Conservation (phyloP, 2,113 vertebrate genomes). For the Eleginops maclovinus region DNA sequence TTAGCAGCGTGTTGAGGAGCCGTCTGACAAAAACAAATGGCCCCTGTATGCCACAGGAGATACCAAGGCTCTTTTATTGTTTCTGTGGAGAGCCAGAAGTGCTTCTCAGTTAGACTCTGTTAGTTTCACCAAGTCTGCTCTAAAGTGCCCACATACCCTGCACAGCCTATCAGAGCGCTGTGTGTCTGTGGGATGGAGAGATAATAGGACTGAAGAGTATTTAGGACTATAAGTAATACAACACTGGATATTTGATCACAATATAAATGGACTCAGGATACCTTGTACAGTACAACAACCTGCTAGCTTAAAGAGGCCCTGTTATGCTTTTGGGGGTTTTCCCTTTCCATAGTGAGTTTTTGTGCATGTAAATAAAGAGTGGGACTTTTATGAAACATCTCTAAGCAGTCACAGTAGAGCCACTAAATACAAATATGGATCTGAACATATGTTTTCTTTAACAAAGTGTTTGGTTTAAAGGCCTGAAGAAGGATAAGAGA, state of each 20-base stretch:
- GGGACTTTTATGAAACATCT: too few relatives aligned
- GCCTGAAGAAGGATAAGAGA: too few relatives aligned
- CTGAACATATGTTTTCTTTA: neutral
- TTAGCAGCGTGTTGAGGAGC: constrained; percentile 74
- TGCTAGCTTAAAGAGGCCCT: neutral
- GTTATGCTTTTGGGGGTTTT: too few relatives aligned
- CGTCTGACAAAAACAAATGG: constrained; percentile 81
- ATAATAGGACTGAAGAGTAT: neutral
- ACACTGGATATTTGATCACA: neutral
- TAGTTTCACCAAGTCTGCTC: constrained; percentile 27
- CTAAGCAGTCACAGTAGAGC: too few relatives aligned
- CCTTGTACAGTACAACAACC: neutral
- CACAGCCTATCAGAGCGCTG: constrained; percentile 13
- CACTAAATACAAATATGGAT: too few relatives aligned
- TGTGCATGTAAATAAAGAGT: too few relatives aligned
- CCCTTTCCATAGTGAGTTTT: too few relatives aligned
- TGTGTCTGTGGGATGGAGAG: constrained; percentile 4
- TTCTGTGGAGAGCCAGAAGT: constrained; percentile 58
- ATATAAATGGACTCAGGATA: neutral
- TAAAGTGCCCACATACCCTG: constrained; percentile 40
- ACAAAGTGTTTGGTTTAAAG: too few relatives aligned
- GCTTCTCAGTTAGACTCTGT: constrained; percentile 48
- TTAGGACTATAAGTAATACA: constrained; percentile 5
- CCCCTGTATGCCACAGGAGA: constrained; percentile 67
- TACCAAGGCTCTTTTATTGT: constrained; percentile 60